phyloP scores from a whole-genome alignment of 2,888 invertebrate species.

The Oxycera nigricornis region DNA sequence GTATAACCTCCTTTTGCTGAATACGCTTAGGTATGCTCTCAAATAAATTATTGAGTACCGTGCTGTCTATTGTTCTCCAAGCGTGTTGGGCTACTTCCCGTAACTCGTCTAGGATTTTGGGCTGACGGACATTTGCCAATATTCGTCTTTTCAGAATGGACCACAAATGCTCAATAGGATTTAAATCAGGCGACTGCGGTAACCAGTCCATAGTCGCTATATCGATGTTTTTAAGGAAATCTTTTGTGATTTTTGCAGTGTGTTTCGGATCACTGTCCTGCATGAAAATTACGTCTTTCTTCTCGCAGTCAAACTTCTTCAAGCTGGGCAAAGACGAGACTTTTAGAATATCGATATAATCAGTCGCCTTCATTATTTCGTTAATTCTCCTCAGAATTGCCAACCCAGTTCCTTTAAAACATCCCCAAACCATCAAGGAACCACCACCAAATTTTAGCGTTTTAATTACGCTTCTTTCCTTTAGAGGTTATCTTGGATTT shows the following conservation, averaged over 20 bases:
- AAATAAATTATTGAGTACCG: no score
- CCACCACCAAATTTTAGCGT: slow-evolving; percentile 3
- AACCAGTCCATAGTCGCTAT: not conserved
- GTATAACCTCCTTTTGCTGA: slow-evolving; percentile 5
- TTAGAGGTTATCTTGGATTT: not conserved
- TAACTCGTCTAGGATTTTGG: not conserved
- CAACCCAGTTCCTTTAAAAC: not conserved
- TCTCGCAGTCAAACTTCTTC: not conserved
- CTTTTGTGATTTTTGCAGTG: not conserved
- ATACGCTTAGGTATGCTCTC: not conserved
- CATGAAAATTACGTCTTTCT: not conserved
- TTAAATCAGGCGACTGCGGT: not conserved
- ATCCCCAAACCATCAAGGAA: not conserved
- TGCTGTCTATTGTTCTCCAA: not conserved
- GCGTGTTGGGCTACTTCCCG: not conserved
- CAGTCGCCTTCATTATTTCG: not conserved
- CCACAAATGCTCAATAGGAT: slow-evolving; percentile 8
- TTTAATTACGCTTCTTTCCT: not conserved
- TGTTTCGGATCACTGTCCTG: not conserved
- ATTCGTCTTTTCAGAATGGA: not conserved
- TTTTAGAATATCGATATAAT: not conserved
- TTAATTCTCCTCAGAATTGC: not conserved
- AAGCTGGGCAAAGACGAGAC: not conserved
- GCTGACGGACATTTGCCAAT: not conserved
- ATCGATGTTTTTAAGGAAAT: not conserved